Evolutionary conservation across 2,888 invertebrate genomes (phyloP).

Genomic region (Synergus japonicus): DNA sequence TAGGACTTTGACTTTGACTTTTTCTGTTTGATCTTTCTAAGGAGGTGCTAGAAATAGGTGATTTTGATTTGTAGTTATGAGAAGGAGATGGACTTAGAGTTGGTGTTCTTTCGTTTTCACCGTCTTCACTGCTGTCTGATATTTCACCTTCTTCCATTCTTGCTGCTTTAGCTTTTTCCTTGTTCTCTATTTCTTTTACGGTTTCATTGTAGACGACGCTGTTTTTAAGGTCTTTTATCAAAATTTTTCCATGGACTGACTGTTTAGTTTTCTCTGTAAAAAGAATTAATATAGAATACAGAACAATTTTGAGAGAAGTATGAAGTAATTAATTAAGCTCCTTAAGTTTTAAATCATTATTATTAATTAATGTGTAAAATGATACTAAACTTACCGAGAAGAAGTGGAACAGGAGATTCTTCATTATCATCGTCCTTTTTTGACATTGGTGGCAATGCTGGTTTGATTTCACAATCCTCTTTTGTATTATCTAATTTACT

Average conservation of each 20-base stretch:
- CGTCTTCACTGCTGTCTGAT: conserved; percentile 73
- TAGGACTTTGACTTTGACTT: conserved; percentile 62
- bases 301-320: conserved; percentile 8
- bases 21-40: conserved; percentile 58
- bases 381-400: conserved; percentile 68
- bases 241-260: conserved; percentile 80
- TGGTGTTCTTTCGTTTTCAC: conserved; percentile 65
- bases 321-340: neutral
- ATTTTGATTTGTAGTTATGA: conserved; percentile 48
- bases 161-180: conserved; percentile 81
- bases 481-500: conserved; percentile 62
- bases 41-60: conserved; percentile 55
- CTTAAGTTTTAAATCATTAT: conserved; percentile 14
- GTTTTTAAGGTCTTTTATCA: conserved; percentile 84
- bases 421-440: conserved; percentile 77
- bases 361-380: conserved; percentile 1
- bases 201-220: conserved; percentile 84
- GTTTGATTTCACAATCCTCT: neutral
- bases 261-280: conserved; percentile 72
- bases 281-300: conserved; percentile 19
- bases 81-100: conserved; percentile 72
- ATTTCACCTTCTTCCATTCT: conserved; percentile 84
- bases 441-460: conserved; percentile 66
- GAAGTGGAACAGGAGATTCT: conserved; percentile 68
- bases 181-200: conserved; percentile 82